A percentile compares a stretch with the other conserved stretches of the same genome.
phyloP scores from a whole-genome alignment of 2,888 invertebrate species.

The Stegana nigrithorax region DNA sequence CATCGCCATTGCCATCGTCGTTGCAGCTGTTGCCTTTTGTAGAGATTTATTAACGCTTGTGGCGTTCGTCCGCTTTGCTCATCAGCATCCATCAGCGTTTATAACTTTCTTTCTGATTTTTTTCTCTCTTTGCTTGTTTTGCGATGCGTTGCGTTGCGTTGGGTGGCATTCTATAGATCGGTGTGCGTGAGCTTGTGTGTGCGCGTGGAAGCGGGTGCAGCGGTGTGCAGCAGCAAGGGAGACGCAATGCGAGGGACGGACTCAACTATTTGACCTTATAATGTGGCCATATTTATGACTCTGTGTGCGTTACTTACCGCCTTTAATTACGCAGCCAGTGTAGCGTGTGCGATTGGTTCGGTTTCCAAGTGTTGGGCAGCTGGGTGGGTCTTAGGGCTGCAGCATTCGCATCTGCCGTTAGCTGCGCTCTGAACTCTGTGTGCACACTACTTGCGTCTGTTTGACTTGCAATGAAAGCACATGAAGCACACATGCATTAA shows the following conservation, averaged over 20 bases:
- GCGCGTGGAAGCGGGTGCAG: neutral
- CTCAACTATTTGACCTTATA: neutral
- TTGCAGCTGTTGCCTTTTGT: constrained; percentile 19
- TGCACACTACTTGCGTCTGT: too few species aligned
- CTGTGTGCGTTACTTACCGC: too few species aligned
- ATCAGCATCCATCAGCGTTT: constrained; percentile 15
- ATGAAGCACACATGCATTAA: too few species aligned
- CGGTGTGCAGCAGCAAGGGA: neutral
- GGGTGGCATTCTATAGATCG: neutral
- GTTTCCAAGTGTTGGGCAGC: too few species aligned
- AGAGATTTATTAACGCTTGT: constrained; percentile 21
- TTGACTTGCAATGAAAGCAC: too few species aligned
- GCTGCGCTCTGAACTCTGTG: too few species aligned
- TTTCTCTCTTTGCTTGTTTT: neutral
- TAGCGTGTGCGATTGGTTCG: too few species aligned
- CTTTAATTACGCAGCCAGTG: too few species aligned
- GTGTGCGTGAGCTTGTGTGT: neutral
- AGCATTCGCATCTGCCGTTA: too few species aligned
- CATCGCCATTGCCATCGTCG: neutral
- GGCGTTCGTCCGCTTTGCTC: constrained; percentile 8
- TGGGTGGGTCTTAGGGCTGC: too few species aligned
- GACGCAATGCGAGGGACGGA: too few species aligned
- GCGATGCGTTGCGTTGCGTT: neutral
- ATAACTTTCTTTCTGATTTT: neutral
- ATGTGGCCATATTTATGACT: constrained; percentile 1